Percentiles rank a stretch among this genome's conserved stretches.
Evolutionary conservation across 2,888 invertebrate species (phyloP).

Genomic region (Dicranocentrus wangi): DNA sequence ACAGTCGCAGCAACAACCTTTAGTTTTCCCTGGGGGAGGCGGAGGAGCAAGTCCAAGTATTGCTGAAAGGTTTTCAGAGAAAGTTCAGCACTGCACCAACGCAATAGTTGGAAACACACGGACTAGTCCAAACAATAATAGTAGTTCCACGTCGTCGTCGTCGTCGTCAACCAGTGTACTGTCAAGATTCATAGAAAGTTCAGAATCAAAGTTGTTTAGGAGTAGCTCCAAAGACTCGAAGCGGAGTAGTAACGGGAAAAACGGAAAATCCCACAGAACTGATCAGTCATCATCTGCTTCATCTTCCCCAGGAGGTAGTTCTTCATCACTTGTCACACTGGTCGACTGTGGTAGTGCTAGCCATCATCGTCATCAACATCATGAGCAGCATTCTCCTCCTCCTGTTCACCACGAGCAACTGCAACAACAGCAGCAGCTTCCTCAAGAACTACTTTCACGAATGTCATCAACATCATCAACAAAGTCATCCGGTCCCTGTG

Average conservation of each 20-base stretch:
- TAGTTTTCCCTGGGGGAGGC: slow-evolving; percentile 46
- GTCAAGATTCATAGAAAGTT: slow-evolving; percentile 64
- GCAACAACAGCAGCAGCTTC: slow-evolving; percentile 35
- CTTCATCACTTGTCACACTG: slow-evolving; percentile 54
- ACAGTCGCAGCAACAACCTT: slow-evolving; percentile 19
- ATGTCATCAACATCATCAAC: slow-evolving; percentile 35
- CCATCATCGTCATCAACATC: slow-evolving; percentile 30
- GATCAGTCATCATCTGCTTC: slow-evolving; percentile 64
- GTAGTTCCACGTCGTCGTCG: slow-evolving; percentile 40
- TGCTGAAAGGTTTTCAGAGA: slow-evolving; percentile 65
- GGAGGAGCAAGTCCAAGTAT: slow-evolving; percentile 49
- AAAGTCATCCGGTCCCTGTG: slow-evolving; percentile 26
- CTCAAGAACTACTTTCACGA: slow-evolving; percentile 48
- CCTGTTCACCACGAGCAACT: slow-evolving; percentile 41
- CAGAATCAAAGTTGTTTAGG: slow-evolving; percentile 66
- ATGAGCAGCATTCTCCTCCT: slow-evolving; percentile 15
- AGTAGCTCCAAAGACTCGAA: slow-evolving; percentile 66
- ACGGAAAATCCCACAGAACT: slow-evolving; percentile 67
- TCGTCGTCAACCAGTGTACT: slow-evolving; percentile 61
- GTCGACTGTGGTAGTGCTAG: slow-evolving; percentile 32
- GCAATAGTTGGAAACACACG: slow-evolving; percentile 61
- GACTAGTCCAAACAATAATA: slow-evolving; percentile 69
- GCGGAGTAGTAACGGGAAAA: slow-evolving; percentile 66
- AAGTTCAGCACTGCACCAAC: slow-evolving; percentile 69
- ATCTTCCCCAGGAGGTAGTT: slow-evolving; percentile 61